Evolutionary conservation across 2,797 vertebrate genomes (phyloP), one percentile per base, ranked within the genome.

Genomic region (Phoxinus dragarum): DNA sequence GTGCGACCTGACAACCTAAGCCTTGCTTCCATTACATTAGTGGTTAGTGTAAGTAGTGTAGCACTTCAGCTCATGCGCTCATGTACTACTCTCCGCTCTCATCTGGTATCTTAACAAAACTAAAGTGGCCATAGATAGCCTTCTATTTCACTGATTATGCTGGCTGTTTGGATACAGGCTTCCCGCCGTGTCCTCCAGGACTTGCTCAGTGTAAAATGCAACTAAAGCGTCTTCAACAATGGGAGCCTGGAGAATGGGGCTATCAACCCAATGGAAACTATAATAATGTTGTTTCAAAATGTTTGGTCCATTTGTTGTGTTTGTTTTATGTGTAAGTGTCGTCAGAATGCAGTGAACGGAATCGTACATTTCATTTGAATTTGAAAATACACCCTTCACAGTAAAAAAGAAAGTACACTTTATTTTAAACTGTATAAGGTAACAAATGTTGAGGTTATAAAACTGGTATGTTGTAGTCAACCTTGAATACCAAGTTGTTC

Each of bases 141-240:
- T 91, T 92, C 93, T 92, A 93, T 93, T 93, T 92, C 85, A 79
- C 92, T 93, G 93, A 96, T 95, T 93, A 93, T 89, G 88, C 85
- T 89, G 91, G 92, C 92, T 95, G 93, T 95, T 96, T 95, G 94
- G 91, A 93, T 92, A 94, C 93, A 90, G 89, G 82, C 87, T 61
- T 88, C 92, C 89, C 80, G 83, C 89, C 91, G 91, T 86, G 91
- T 78, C 90, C 90, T 91, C 90, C 88, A 90, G 92, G 92, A 90
- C 91, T 91, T 88, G 86, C 81, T 88, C 88, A 91, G 90, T 52
- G 91, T 90, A 92, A 88, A 88, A 91, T 88, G 42, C 36, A 74
- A 66, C 81, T 74, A 75, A 75, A 66, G 81, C 17, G 44, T 89
- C 91, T 94, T 95, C 94, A 91, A 80, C 93, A 92, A 90, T 89